Conservation (phyloP, 1,140 invertebrate genomes). For the Oncopeltus fasciatus region DNA sequence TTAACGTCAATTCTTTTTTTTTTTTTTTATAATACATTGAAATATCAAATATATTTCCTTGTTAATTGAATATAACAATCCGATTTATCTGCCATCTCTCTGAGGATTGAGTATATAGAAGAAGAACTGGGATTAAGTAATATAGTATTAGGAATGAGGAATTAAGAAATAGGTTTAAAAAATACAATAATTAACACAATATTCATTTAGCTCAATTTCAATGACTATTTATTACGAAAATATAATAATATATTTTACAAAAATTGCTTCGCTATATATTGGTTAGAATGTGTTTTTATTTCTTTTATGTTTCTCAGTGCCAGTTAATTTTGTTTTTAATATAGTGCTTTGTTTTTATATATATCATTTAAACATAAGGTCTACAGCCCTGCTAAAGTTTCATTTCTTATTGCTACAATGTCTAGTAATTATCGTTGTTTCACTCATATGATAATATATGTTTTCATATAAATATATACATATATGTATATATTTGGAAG, state of each 20-base stretch:
- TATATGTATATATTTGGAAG: slow-evolving; percentile 15
- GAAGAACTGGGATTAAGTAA: no score
- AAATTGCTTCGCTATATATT: slow-evolving; percentile 20
- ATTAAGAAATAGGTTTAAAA: no score
- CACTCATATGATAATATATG: slow-evolving; percentile 11
- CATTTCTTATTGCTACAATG: not conserved
- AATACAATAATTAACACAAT: no score
- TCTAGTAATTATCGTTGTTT: slow-evolving; percentile 9
- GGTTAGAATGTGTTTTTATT: slow-evolving; percentile 17
- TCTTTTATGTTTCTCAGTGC: slow-evolving; percentile 12
- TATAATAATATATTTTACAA: slow-evolving; percentile 25
- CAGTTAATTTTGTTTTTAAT: slow-evolving; percentile 9
- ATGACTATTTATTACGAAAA: slow-evolving; percentile 24
- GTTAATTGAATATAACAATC: no score
- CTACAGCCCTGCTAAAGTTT: slow-evolving; percentile 16
- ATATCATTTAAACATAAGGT: not conserved
- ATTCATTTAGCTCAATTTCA: slow-evolving; percentile 12
- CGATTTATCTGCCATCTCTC: no score
- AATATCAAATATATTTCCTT: no score
- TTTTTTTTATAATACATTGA: no score
- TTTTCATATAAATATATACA: no score
- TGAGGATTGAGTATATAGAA: no score
- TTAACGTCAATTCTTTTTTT: no score
- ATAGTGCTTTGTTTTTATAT: slow-evolving; percentile 11
- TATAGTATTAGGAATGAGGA: no score